phyloP scores from a whole-genome alignment of 2,888 invertebrate genomes.

The Bhutanitis thaidina region DNA sequence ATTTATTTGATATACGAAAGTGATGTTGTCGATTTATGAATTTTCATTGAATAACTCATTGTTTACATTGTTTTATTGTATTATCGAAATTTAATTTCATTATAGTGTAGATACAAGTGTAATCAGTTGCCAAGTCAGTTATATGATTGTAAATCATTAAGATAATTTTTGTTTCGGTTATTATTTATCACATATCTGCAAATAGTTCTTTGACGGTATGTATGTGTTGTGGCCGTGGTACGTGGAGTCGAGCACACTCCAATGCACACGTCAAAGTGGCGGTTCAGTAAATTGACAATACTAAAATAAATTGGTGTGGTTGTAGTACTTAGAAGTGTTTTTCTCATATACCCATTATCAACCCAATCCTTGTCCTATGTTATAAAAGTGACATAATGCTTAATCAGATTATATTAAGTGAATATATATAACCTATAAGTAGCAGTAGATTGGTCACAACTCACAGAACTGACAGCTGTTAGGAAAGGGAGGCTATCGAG shows the following conservation, averaged over 20 bases:
- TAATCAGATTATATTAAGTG: too few species aligned
- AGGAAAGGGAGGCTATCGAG: too few species aligned
- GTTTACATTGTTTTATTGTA: slow-evolving; percentile 20
- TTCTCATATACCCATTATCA: background rate
- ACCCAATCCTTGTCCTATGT: background rate
- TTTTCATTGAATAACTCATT: slow-evolving; percentile 9
- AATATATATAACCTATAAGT: too few species aligned
- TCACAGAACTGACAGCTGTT: too few species aligned
- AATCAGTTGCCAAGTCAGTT: background rate
- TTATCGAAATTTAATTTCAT: slow-evolving; percentile 6
- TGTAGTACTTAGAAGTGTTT: slow-evolving; percentile 43
- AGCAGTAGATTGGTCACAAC: too few species aligned
- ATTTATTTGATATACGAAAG: slow-evolving; percentile 24
- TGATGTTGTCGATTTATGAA: slow-evolving; percentile 26
- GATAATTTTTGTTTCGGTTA: background rate
- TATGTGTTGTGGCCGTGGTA: background rate
- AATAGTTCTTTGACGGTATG: background rate
- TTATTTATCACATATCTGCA: background rate
- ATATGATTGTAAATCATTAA: background rate
- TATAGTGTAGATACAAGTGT: slow-evolving; percentile 1
- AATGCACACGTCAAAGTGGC: slow-evolving; percentile 18
- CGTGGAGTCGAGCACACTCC: background rate
- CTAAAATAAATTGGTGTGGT: slow-evolving; percentile 69
- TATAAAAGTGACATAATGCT: too few species aligned
- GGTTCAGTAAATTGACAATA: slow-evolving; percentile 66